Evolutionary conservation across 2,113 vertebrate genomes (phyloP), one percentile per base, ranked within the genome.

Genomic region (Aegotheles bennettii): DNA sequence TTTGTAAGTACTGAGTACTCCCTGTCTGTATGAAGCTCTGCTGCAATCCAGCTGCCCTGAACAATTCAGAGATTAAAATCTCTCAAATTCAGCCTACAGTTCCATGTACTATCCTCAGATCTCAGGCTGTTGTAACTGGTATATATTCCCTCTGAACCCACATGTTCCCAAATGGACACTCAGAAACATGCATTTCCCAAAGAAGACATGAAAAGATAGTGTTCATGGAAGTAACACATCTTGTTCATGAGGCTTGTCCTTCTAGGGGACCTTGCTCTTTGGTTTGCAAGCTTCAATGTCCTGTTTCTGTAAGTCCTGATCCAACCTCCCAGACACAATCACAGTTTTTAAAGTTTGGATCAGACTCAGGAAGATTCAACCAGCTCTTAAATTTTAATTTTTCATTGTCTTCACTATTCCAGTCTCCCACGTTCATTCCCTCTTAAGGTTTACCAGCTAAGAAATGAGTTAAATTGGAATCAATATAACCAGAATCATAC

Each of bases 1-100:
- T 93, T 63, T 79, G 53, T 48, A 95, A 82, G 53, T 65, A 61
- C 77, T 87, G 90, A 96, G 93, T 93, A 50, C 48, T 95, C 97
- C 91, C 69, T 90, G 45, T 77, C 31, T 78, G 65, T 56, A 70
- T 36, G 70, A 96, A 84, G 65, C 50, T 70, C 74, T 28, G 43
- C 26, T 80, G 36, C 6, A 6, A 50, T 84, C 67, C 83, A 85
- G 59, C 29, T 78, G 24, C 36, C 10, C 40, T 87, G 78, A 71
- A 59, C 36, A 33, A 36, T 15, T 7, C 38, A 45, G 75, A 91
- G 59, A 70, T 48, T 15, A 90, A 91, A 94, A 85, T 33, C 59
- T 73, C 74, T 40, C 12, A 67, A 50, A 24, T 81, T 87, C 61
- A 89, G 3, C 21, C 61, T 67, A 6, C 5, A 26, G 17, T 26